These are phyloP conservation scores for Capromys pilorides DNA, from an alignment of 2,797 vertebrate species.

Conservation along the genomic window DNA sequence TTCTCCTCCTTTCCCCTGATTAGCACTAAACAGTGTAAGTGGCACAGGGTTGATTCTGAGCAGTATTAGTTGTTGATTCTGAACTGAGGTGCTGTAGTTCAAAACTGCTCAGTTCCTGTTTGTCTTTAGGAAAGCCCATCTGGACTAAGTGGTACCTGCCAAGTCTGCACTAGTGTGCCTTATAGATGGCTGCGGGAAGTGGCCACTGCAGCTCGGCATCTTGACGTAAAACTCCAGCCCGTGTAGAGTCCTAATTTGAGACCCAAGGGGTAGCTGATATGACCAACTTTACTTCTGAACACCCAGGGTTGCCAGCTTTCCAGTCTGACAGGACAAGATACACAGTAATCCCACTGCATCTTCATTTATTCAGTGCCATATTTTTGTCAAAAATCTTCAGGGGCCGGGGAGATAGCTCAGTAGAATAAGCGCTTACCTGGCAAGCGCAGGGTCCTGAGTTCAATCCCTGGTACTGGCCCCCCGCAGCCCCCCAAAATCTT, in stretches of 20 bases:
- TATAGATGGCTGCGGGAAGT: background rate
- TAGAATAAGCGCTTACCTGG: too few species aligned
- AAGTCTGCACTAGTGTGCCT: background rate
- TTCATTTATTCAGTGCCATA: slow-evolving; percentile 26
- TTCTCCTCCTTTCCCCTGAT: slow-evolving; percentile 4
- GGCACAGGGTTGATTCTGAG: background rate
- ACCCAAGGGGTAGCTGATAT: background rate
- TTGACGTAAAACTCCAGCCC: background rate
- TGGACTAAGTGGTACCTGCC: background rate
- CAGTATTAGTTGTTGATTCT: background rate
- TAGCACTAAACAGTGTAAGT: background rate
- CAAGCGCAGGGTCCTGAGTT: too few species aligned
- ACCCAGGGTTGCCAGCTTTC: background rate
- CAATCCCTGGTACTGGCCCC: too few species aligned
- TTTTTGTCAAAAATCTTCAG: background rate
- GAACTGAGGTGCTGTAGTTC: background rate
- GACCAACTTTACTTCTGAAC: background rate
- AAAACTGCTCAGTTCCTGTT: background rate
- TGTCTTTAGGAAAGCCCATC: slow-evolving; percentile 1
- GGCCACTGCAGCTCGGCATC: background rate
- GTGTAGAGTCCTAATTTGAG: background rate
- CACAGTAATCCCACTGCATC: background rate
- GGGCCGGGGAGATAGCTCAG: too few species aligned
- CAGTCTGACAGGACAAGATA: background rate
- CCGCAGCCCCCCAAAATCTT: too few species aligned